Conservation (phyloP, 2,888 invertebrate species). For the Agrochola litura region DNA sequence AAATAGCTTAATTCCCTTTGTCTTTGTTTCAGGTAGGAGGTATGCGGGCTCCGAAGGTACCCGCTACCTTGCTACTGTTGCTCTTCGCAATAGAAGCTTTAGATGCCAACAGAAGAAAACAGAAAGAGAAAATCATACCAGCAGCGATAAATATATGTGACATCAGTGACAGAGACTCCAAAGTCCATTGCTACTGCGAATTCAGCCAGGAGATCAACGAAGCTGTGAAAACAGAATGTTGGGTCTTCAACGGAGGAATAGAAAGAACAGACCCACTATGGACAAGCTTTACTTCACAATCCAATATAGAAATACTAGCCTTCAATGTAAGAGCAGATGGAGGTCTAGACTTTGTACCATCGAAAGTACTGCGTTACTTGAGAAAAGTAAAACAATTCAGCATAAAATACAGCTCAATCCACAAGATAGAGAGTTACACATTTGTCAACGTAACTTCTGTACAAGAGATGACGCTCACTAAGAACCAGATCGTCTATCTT, state of each 20-base stretch:
- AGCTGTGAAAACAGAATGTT: slow-evolving; percentile 94
- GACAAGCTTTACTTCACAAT: slow-evolving; percentile 93
- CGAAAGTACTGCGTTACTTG: slow-evolving; percentile 92
- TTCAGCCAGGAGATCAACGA: slow-evolving; percentile 88
- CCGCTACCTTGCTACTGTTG: slow-evolving; percentile 89
- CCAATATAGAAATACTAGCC: slow-evolving; percentile 92
- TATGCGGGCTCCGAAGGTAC: slow-evolving; percentile 88
- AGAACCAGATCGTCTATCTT: slow-evolving; percentile 93
- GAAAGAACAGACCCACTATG: slow-evolving; percentile 93
- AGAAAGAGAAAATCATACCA: slow-evolving; percentile 82
- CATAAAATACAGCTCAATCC: slow-evolving; percentile 93
- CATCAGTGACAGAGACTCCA: slow-evolving; percentile 89
- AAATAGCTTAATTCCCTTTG: slow-evolving; percentile 56
- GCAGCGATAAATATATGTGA: slow-evolving; percentile 89
- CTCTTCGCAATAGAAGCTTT: slow-evolving; percentile 87
- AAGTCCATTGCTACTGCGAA: slow-evolving; percentile 93
- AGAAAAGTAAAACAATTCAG: slow-evolving; percentile 92
- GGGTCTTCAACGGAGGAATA: slow-evolving; percentile 93
- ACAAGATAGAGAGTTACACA: slow-evolving; percentile 92
- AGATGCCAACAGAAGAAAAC: slow-evolving; percentile 86
- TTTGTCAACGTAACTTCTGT: slow-evolving; percentile 94
- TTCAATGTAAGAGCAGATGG: slow-evolving; percentile 93
- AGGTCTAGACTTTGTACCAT: slow-evolving; percentile 93
- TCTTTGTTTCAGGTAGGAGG: slow-evolving; percentile 86
- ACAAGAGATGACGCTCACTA: slow-evolving; percentile 92